Evolutionary conservation across 2,113 vertebrate genomes (phyloP), one percentile per base, ranked within the genome.

Genomic region (Ammospiza nelsoni): DNA sequence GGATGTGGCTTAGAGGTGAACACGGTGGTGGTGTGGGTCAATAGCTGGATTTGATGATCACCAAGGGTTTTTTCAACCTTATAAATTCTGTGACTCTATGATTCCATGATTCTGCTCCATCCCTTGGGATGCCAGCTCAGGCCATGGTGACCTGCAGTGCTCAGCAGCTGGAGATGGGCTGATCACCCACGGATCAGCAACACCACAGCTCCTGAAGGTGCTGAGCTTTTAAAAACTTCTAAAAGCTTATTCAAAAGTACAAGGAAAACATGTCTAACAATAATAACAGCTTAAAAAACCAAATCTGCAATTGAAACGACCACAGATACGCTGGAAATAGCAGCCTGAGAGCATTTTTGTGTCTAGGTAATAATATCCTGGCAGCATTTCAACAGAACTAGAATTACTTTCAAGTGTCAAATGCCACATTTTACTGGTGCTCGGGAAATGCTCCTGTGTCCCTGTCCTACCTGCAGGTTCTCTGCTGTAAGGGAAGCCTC

Each of bases 141-240:
- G 24, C 11, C 19, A 27, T 28, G 2, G 39, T 4, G 9, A 11
- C 62, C 62, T 29, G 19, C 58, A 5, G 31, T 1, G 2, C 3
- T 9, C 15, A 25, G 46, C 15, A 65, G 44, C 21, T 29, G 7
- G 29, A n/a, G 58, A 15, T 20, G 49, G 4, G 71, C 28, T 8
- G 9, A 5, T 12, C 2, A 29, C 29, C 49, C 12, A 2, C 0
- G 1, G 35, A 13, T 12, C 86, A 73, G 55, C 31, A 61, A 20
- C 55, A 28, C 4, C 72, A 27, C 75, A 35, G 67, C 24, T 17
- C 41, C 71, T 62, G 7, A 6, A 44, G 51, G 7, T 1, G 17
- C 41, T 3, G 25, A 71, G 43, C 0, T 17, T 16, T 41, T 3
- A 2, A 3, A 17, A 25, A 12, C 52, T 67, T 35, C 9, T 0